A percentile compares a stretch with the other conserved stretches of the same genome.
These are phyloP conservation scores for Laupala kohalensis DNA, from an alignment of 1,140 invertebrate genomes.

Conservation along the genomic window DNA sequence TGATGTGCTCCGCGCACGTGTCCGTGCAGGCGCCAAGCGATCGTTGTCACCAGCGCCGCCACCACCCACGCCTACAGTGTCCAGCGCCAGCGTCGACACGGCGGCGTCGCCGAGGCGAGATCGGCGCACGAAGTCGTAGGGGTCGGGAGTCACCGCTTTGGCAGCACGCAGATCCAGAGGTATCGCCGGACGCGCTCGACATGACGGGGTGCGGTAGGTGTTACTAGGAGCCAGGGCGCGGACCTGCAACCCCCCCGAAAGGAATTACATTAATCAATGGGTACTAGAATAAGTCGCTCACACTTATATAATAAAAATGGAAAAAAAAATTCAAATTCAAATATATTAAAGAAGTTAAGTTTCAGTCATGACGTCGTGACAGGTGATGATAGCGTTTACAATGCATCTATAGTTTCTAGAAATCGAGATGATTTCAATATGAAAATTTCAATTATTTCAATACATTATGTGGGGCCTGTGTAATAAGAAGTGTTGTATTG, in stretches of 20 bases:
- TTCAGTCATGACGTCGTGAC: too few relatives aligned
- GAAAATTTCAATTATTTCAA: too few relatives aligned
- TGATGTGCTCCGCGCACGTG: background rate
- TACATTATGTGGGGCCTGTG: too few relatives aligned
- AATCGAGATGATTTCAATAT: too few relatives aligned
- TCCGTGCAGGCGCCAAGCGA: background rate
- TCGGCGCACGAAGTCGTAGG: constrained; percentile 66
- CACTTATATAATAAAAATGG: too few relatives aligned
- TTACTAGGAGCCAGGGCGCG: background rate
- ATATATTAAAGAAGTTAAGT: too few relatives aligned
- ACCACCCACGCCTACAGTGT: background rate
- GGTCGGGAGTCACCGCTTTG: constrained; percentile 33
- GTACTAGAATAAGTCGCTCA: too few relatives aligned
- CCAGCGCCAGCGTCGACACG: background rate
- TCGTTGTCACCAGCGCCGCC: background rate
- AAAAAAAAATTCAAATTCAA: too few relatives aligned
- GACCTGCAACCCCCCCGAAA: background rate
- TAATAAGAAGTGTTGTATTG: too few relatives aligned
- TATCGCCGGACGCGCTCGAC: background rate
- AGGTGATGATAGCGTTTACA: too few relatives aligned
- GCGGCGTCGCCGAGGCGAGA: constrained; percentile 36
- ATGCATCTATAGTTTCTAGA: too few relatives aligned
- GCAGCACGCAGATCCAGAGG: background rate
- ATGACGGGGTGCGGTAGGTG: background rate
- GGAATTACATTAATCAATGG: too few relatives aligned